Conservation (phyloP, 53 echinoderm and acorn worm genomes). For the Astropecten irregularis region DNA sequence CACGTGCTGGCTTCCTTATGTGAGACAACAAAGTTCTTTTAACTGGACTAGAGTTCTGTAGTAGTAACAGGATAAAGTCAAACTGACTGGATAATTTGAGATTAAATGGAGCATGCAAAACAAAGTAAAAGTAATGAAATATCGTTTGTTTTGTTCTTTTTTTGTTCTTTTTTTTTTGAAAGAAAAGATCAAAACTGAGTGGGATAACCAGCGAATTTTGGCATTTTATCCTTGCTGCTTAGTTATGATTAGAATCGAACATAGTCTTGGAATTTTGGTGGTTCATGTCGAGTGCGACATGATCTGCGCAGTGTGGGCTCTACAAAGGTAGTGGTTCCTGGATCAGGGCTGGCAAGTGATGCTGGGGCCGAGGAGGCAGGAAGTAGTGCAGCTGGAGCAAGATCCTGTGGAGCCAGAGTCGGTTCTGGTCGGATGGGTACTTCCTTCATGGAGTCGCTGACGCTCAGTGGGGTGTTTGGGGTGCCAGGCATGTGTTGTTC, state of each 20-base stretch:
- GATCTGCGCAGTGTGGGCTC: background rate
- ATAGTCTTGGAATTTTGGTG: constrained; percentile 5
- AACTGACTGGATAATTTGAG: no score
- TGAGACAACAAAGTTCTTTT: no score
- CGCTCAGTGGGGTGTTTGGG: background rate
- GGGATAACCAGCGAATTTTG: background rate
- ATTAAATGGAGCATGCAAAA: background rate
- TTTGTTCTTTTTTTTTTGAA: background rate
- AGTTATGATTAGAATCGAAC: background rate
- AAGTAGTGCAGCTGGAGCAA: background rate
- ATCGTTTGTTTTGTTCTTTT: background rate
- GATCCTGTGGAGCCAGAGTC: no score
- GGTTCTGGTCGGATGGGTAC: background rate
- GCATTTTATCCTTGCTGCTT: background rate
- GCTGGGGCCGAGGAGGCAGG: background rate
- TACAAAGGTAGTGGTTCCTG: background rate
- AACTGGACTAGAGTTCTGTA: no score
- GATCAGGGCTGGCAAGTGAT: background rate
- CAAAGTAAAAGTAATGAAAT: background rate
- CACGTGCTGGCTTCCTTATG: no score
- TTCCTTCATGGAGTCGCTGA: background rate
- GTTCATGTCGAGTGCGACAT: background rate
- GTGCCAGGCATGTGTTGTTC: background rate
- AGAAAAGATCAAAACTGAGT: background rate
- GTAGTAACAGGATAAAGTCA: no score